These are phyloP conservation scores for Dendrocincla fuliginosa DNA, from an alignment of 2,797 vertebrate species.

Conservation along the genomic window DNA sequence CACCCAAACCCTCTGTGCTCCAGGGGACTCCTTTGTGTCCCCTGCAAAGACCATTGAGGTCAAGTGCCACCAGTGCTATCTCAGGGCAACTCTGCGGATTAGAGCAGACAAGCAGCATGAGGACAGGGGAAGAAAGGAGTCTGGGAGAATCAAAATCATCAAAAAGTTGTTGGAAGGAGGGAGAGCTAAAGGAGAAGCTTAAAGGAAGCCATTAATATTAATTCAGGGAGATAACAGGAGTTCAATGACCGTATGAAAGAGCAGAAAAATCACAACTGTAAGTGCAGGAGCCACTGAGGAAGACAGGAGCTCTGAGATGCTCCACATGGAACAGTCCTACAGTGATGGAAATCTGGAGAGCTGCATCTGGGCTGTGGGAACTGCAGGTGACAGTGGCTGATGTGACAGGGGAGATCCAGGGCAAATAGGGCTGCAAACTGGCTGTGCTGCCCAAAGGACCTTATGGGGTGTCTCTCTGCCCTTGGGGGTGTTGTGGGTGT, in stretches of 20 bases:
- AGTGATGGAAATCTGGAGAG: not conserved
- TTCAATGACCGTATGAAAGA: not conserved
- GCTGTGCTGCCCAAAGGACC: not conserved
- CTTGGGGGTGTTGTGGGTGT: not conserved
- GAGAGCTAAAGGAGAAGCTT: not conserved
- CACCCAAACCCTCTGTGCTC: not conserved
- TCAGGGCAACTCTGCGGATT: not conserved
- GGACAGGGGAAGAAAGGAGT: not conserved
- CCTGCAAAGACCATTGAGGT: rapidly evolving
- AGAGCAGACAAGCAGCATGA: not conserved
- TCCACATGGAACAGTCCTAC: not conserved
- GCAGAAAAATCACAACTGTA: not conserved
- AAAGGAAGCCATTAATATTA: conserved; percentile 28
- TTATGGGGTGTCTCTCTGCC: rapidly evolving
- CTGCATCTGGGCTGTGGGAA: not conserved
- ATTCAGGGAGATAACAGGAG: conserved; percentile 24
- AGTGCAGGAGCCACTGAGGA: not conserved
- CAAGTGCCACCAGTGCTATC: not conserved
- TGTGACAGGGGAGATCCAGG: not conserved
- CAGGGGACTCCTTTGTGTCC: no score
- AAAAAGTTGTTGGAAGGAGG: not conserved
- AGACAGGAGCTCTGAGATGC: not conserved
- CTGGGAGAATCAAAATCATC: not conserved
- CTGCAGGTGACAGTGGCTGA: not conserved
- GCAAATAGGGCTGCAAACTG: not conserved